These are phyloP conservation scores for Parazoanthus swiftii DNA, from an alignment of 92 coral and sea anemone species.

Conservation along the genomic window DNA sequence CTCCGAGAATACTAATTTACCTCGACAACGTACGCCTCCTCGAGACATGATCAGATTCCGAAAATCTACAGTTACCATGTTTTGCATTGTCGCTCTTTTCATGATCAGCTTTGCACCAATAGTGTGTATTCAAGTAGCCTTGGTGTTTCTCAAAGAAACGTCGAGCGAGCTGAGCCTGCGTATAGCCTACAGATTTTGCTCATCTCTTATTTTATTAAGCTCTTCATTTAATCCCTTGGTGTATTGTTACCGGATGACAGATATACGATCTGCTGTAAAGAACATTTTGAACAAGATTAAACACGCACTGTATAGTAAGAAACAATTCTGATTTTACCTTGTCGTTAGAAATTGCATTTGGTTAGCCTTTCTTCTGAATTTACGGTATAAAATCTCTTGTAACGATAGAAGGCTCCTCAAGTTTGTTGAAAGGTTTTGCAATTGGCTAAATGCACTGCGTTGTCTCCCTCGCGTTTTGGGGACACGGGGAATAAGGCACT, in stretches of 20 bases:
- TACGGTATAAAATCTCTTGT: too few species aligned
- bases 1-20: neutral
- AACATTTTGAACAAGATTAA: neutral
- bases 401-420: too few species aligned
- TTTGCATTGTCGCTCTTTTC: neutral
- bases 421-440: too few species aligned
- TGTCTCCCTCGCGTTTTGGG: too few species aligned
- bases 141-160: neutral
- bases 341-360: too few species aligned
- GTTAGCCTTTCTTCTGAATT: too few species aligned
- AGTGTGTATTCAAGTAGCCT: neutral
- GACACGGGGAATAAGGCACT: too few species aligned
- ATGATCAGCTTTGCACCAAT: neutral
- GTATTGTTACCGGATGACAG: conserved; percentile 19
- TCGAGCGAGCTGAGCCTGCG: neutral
- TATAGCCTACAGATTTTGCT: neutral
- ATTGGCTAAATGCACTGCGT: too few species aligned
- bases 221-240: neutral
- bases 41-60: neutral
- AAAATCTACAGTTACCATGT: neutral
- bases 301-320: neutral
- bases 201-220: neutral
- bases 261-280: neutral
- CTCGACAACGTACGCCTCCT: neutral
- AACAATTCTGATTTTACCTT: too few species aligned